A percentile compares a stretch with the other conserved stretches of the same genome.
Evolutionary conservation across 1,140 invertebrate genomes (phyloP).

Genomic region (Samia ricini): DNA sequence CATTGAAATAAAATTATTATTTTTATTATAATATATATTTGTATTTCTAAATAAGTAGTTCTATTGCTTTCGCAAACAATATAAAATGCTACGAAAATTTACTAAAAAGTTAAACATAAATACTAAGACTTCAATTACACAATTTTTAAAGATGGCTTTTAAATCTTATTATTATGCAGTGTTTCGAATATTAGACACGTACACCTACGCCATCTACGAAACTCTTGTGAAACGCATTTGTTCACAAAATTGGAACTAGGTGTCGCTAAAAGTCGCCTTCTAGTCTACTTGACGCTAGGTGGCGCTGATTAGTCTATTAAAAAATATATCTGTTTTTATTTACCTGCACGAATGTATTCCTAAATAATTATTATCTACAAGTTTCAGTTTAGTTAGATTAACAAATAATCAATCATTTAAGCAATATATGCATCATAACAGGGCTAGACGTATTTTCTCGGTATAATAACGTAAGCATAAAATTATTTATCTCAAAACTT

Average conservation of each 20-base stretch:
- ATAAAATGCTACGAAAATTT: too few relatives aligned
- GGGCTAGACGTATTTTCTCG: not conserved
- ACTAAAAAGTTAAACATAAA: too few relatives aligned
- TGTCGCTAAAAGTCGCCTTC: slow-evolving; percentile 7
- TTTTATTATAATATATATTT: too few relatives aligned
- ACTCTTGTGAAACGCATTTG: not conserved
- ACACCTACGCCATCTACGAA: not conserved
- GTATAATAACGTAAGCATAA: not conserved
- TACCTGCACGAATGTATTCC: not conserved
- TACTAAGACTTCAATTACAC: too few relatives aligned
- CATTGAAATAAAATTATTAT: too few relatives aligned
- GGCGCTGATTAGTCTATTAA: not conserved
- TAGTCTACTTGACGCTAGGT: slow-evolving; percentile 5
- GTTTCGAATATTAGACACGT: too few relatives aligned
- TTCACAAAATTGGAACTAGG: not conserved
- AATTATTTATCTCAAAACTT: not conserved
- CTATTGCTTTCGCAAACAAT: too few relatives aligned
- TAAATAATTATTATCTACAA: not conserved
- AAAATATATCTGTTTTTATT: not conserved
- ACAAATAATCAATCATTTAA: too few relatives aligned
- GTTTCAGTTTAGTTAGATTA: too few relatives aligned
- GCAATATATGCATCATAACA: not conserved
- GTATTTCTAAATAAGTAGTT: too few relatives aligned
- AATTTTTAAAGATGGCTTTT: too few relatives aligned
- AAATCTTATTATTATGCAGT: too few relatives aligned